phyloP scores from a whole-genome alignment of 2,888 invertebrate genomes.

The Disparrhopalites patrizii region DNA sequence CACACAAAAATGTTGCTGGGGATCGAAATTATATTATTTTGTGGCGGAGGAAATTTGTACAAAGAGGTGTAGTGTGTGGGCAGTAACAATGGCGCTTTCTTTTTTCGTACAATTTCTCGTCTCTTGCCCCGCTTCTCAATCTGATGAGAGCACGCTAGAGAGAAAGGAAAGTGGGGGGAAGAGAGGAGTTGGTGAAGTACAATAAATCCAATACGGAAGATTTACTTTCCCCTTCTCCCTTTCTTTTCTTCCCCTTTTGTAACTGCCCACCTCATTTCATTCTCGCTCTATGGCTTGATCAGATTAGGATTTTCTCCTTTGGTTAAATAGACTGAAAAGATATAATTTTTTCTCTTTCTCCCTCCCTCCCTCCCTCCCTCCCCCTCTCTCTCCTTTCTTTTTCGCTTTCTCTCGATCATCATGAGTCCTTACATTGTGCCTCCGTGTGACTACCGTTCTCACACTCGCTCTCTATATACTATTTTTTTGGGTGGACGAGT shows the following conservation, averaged over 20 bases:
- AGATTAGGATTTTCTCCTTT: conserved; percentile 21
- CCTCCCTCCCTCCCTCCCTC: conserved; percentile 7
- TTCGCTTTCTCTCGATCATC: not conserved
- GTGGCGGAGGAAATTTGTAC: not conserved
- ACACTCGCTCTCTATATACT: not conserved
- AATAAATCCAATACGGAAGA: conserved; percentile 28
- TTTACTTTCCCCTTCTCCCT: conserved; percentile 19
- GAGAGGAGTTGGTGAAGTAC: conserved; percentile 15
- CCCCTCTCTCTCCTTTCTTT: not conserved
- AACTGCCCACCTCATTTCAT: conserved; percentile 25
- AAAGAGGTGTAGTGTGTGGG: not conserved
- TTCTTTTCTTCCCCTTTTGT: conserved; percentile 15
- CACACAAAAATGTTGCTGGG: not conserved
- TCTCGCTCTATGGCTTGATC: conserved; percentile 21
- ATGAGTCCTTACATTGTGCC: too few relatives aligned
- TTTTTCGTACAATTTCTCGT: conserved; percentile 3
- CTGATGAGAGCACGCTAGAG: conserved; percentile 24
- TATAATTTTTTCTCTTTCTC: conserved; percentile 18
- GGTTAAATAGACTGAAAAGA: conserved; percentile 26
- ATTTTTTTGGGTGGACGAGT: not conserved
- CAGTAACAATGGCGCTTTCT: conserved; percentile 21
- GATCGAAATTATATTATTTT: not conserved
- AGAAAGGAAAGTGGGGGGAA: not conserved
- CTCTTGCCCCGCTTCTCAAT: conserved; percentile 10
- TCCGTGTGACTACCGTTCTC: too few relatives aligned